These are phyloP conservation scores for Chondrilla cf. caribensis DNA, from an alignment of 37 sponge, comb jelly and placozoan species.

Conservation along the genomic window DNA sequence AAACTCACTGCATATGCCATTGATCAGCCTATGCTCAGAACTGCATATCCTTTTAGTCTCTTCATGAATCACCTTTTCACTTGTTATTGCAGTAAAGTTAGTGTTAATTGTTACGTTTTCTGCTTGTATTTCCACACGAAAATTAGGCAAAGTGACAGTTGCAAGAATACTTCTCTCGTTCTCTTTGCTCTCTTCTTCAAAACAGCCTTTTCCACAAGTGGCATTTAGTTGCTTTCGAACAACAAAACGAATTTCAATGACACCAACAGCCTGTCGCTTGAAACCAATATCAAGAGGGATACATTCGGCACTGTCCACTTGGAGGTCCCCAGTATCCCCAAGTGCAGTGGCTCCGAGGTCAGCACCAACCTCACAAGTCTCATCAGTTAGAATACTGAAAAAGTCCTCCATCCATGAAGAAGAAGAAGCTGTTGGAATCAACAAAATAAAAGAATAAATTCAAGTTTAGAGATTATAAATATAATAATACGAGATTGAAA, in stretches of 20 bases:
- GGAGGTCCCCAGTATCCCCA: background rate
- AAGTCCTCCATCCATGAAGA: background rate
- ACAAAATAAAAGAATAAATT: background rate
- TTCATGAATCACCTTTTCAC: background rate
- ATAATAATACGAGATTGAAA: too few relatives aligned
- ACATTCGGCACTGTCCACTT: background rate
- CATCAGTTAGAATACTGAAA: background rate
- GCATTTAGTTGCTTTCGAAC: background rate
- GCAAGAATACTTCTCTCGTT: background rate
- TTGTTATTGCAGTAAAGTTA: background rate
- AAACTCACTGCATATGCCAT: constrained; percentile 15
- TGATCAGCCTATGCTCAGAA: background rate
- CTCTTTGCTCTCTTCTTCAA: background rate
- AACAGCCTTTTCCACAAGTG: background rate
- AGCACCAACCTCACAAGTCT: background rate
- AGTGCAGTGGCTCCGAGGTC: background rate
- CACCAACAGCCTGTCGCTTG: background rate
- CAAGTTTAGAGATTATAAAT: too few relatives aligned
- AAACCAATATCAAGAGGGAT: constrained; percentile 4
- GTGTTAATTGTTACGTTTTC: background rate
- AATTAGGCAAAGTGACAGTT: background rate
- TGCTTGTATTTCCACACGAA: background rate
- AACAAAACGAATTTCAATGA: background rate
- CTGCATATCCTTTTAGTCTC: background rate
- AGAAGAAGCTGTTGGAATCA: background rate